A percentile compares a stretch with the other conserved stretches of the same genome.
Evolutionary conservation across 2,888 invertebrate genomes (phyloP).

Genomic region (Myopa testacea): DNA sequence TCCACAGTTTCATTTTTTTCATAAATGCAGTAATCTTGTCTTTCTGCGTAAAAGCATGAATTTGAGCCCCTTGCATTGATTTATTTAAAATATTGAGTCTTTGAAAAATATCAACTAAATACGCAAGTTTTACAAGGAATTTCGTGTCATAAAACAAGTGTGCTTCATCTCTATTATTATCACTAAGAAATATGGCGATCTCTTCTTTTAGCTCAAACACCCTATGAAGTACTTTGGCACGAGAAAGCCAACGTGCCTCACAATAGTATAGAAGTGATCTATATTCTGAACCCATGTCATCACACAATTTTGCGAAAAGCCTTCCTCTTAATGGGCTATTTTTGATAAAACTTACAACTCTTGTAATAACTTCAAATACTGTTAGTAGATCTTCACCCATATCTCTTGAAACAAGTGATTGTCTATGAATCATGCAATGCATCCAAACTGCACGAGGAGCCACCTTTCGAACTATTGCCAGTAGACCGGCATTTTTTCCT

Average conservation of each 20-base stretch:
- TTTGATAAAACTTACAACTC: background rate
- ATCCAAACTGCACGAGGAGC: background rate
- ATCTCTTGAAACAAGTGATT: no score
- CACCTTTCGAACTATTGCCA: background rate
- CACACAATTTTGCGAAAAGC: no score
- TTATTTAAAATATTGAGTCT: constrained; percentile 2
- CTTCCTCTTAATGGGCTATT: background rate
- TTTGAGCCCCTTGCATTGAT: constrained; percentile 12
- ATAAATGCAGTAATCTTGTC: constrained; percentile 38
- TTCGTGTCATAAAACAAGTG: background rate
- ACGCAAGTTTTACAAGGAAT: constrained; percentile 27
- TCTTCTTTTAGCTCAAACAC: constrained; percentile 38
- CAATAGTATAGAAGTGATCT: no score
- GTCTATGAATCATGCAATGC: no score
- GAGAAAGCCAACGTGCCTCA: no score
- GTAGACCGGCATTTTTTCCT: background rate
- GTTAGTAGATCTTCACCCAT: background rate
- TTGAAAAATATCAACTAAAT: constrained; percentile 33
- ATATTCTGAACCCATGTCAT: background rate
- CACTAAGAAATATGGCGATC: constrained; percentile 34
- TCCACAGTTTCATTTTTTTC: constrained; percentile 20
- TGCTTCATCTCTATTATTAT: constrained; percentile 13
- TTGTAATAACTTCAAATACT: constrained; percentile 5
- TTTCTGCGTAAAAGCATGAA: constrained; percentile 22
- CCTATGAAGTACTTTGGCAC: constrained; percentile 21